Percentiles rank a stretch among this genome's conserved stretches.
phyloP scores from a whole-genome alignment of 2,113 vertebrate genomes.

The Aythya baeri region DNA sequence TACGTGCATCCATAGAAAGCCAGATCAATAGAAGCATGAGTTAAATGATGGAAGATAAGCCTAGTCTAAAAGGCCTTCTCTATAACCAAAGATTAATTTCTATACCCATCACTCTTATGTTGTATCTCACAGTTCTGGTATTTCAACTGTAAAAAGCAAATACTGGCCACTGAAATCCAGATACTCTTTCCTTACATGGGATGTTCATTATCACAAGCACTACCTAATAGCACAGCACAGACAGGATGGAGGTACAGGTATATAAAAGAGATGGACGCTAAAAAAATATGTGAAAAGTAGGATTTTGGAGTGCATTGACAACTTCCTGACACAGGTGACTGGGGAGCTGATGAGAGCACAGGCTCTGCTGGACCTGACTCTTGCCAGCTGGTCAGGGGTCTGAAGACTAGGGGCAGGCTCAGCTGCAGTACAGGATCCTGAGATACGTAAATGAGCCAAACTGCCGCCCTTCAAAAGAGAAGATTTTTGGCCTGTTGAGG shows the following conservation, averaged over 20 bases:
- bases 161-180: background rate
- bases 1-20: background rate
- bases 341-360: background rate
- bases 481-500: background rate
- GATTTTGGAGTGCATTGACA: background rate
- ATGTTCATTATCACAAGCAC: background rate
- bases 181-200: background rate
- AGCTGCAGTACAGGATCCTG: background rate
- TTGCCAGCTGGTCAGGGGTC: background rate
- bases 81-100: background rate
- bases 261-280: background rate
- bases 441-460: background rate
- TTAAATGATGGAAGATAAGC: background rate
- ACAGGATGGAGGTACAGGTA: background rate
- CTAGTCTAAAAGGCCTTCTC: background rate
- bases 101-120: background rate
- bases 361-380: background rate
- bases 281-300: background rate
- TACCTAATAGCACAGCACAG: background rate
- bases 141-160: background rate
- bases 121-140: background rate
- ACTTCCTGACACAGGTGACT: background rate
- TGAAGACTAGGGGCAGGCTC: background rate
- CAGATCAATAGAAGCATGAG: background rate
- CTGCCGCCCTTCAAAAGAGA: background rate